These are phyloP conservation scores for Drosophila ochracea DNA, from an alignment of 2,888 invertebrate species.

Conservation along the genomic window DNA sequence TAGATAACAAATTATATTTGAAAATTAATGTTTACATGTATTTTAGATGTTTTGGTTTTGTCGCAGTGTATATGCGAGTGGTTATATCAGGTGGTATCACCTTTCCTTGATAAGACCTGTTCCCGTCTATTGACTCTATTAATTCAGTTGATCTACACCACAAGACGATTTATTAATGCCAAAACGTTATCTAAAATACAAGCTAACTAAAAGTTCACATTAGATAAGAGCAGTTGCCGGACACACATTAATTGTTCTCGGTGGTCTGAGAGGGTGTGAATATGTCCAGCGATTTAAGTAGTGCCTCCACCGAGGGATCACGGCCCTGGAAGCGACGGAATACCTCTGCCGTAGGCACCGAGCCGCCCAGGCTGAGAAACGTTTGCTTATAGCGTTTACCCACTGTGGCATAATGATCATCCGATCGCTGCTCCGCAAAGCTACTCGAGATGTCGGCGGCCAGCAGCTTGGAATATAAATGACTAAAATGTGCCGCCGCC, in stretches of 20 bases:
- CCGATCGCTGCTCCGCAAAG: slow-evolving; percentile 87
- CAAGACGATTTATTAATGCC: slow-evolving; percentile 34
- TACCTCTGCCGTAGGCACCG: slow-evolving; percentile 92
- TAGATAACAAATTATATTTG: not conserved
- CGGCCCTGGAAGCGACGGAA: slow-evolving; percentile 96
- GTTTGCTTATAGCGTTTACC: slow-evolving; percentile 92
- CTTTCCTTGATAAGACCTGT: slow-evolving; percentile 22
- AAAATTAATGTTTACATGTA: not conserved
- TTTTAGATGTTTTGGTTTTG: not conserved
- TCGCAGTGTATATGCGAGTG: not conserved
- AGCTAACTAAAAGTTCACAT: slow-evolving; percentile 17
- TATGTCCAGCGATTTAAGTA: slow-evolving; percentile 86
- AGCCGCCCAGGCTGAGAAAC: slow-evolving; percentile 93
- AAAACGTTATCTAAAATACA: slow-evolving; percentile 28
- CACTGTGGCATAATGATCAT: slow-evolving; percentile 85
- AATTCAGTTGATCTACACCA: slow-evolving; percentile 38
- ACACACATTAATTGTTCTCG: slow-evolving; percentile 60
- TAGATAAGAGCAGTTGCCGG: slow-evolving; percentile 46
- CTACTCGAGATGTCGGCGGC: slow-evolving; percentile 96
- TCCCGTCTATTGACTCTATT: slow-evolving; percentile 17
- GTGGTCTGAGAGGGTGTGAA: slow-evolving; percentile 78
- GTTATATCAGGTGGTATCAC: slow-evolving; percentile 11
- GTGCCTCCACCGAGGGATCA: slow-evolving; percentile 94
- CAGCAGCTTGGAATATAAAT: slow-evolving; percentile 94
- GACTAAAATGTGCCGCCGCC: slow-evolving; percentile 94